A percentile compares a stretch with the other conserved stretches of the same genome.
Conservation (phyloP, 2,113 vertebrate species). For the Indicator indicator region DNA sequence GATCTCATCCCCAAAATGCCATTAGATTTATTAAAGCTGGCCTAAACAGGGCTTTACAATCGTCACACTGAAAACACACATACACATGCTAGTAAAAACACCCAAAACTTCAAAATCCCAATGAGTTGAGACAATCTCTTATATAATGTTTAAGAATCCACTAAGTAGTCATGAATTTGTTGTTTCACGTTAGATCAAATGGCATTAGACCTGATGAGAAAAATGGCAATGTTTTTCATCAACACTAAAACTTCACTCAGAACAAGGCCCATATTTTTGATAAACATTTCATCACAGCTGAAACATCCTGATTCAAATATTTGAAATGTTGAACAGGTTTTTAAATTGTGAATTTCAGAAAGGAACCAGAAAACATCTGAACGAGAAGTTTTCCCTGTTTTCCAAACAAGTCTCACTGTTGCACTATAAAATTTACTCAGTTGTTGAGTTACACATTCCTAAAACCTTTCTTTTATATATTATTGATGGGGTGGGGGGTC, state of each 20-base stretch:
- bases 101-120: not conserved
- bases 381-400: not conserved
- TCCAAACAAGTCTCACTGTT: not conserved
- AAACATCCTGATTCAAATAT: not conserved
- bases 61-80: not conserved
- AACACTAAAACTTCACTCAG: not conserved
- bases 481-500: not conserved
- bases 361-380: not conserved
- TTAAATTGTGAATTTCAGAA: not conserved
- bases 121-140: not conserved
- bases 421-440: not conserved
- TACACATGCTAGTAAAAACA: not conserved
- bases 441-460: not conserved
- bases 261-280: not conserved
- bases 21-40: not conserved
- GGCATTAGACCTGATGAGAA: not conserved
- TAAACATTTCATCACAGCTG: not conserved
- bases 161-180: not conserved
- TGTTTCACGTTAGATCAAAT: not conserved
- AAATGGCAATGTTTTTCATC: not conserved
- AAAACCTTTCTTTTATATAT: not conserved
- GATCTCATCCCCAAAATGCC: not conserved
- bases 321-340: not conserved
- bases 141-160: not conserved
- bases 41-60: not conserved